phyloP scores from a whole-genome alignment of 2,888 invertebrate genomes.

The Parnassius mnemosyne region DNA sequence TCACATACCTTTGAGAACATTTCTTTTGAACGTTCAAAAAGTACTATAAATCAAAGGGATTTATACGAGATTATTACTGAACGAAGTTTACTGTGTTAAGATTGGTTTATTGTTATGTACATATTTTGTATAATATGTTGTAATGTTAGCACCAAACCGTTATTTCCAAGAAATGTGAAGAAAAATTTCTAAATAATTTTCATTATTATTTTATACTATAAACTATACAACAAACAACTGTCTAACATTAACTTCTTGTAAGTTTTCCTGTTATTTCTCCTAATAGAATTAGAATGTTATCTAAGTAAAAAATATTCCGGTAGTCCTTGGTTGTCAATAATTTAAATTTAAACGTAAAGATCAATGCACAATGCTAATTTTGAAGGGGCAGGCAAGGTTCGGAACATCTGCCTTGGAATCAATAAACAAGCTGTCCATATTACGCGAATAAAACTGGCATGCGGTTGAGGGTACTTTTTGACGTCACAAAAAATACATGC shows the following conservation, averaged over 20 bases:
- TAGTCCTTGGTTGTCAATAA: neutral
- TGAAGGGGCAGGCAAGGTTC: conserved; percentile 13
- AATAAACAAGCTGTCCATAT: conserved; percentile 22
- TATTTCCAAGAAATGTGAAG: too few species aligned
- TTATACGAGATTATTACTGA: neutral
- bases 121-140: neutral
- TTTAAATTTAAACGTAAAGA: conserved; percentile 1
- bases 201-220: too few species aligned
- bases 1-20: neutral
- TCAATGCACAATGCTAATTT: conserved; percentile 21
- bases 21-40: neutral
- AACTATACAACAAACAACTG: too few species aligned
- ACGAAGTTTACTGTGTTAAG: too few species aligned
- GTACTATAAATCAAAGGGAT: neutral
- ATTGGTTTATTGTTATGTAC: too few species aligned
- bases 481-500: conserved; percentile 15
- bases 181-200: too few species aligned
- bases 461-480: conserved; percentile 18
- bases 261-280: too few species aligned
- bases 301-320: conserved; percentile 4
- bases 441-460: conserved; percentile 24
- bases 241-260: too few species aligned
- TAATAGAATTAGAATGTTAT: too few species aligned
- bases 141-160: too few species aligned
- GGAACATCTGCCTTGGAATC: conserved; percentile 18